Conservation (phyloP, 1,140 invertebrate genomes). For the Drosophila teissieri region DNA sequence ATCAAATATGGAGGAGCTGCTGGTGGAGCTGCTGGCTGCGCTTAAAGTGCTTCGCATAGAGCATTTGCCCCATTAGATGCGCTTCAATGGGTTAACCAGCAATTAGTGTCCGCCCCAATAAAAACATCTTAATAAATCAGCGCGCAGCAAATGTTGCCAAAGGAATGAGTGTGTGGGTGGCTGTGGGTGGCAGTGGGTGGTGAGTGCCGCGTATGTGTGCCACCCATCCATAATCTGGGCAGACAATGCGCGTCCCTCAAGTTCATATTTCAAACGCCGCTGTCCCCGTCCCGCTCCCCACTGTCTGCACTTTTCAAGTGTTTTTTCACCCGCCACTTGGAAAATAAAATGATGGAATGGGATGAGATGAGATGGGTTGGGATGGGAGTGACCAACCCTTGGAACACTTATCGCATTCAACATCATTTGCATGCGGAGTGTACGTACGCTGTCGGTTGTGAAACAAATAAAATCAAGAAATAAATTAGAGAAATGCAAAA, state of each 20-base stretch:
- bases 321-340: constrained; percentile 23
- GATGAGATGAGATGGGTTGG: too few relatives aligned
- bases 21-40: constrained; percentile 11
- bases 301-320: constrained; percentile 76
- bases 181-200: background rate
- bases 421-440: constrained; percentile 77
- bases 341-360: background rate
- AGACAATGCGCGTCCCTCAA: constrained; percentile 74
- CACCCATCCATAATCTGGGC: constrained; percentile 56
- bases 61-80: background rate
- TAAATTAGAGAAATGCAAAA: constrained; percentile 77
- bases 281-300: background rate
- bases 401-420: constrained; percentile 80
- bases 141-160: constrained; percentile 1
- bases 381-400: constrained; percentile 56
- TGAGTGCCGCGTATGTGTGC: background rate
- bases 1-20: constrained; percentile 44
- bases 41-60: constrained; percentile 23
- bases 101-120: constrained; percentile 37
- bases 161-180: too few relatives aligned
- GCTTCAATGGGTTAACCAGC: constrained; percentile 3
- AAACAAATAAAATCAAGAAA: constrained; percentile 82
- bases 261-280: constrained; percentile 76
- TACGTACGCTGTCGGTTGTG: constrained; percentile 30
- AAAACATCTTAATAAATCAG: constrained; percentile 75